phyloP scores from a whole-genome alignment of 2,888 invertebrate species.

The Euproctis similis region DNA sequence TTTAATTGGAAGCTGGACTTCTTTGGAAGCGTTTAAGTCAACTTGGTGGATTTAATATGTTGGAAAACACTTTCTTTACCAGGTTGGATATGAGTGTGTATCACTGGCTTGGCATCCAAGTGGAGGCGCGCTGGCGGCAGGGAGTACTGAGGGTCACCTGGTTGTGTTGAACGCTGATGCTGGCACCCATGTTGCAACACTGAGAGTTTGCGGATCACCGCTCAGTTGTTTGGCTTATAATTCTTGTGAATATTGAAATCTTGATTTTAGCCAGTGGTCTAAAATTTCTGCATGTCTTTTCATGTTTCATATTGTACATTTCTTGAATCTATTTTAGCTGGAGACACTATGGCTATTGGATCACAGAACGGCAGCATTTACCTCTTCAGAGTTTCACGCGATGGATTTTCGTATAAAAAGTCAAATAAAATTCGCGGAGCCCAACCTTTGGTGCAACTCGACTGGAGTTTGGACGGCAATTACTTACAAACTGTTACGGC shows the following conservation, averaged over 20 bases:
- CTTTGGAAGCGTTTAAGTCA: too few relatives aligned
- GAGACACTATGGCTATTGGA: conserved; percentile 90
- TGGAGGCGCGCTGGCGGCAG: conserved; percentile 90
- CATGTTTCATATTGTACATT: too few relatives aligned
- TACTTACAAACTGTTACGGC: conserved; percentile 92
- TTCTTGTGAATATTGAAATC: conserved; percentile 86
- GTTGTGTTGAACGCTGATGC: conserved; percentile 90
- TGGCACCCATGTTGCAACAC: conserved; percentile 88
- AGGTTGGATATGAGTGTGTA: conserved; percentile 91
- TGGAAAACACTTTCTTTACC: too few relatives aligned
- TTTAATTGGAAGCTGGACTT: too few relatives aligned
- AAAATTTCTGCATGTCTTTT: too few relatives aligned
- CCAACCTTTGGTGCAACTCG: conserved; percentile 89
- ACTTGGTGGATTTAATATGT: too few relatives aligned
- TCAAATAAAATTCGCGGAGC: conserved; percentile 91
- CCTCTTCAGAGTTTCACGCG: conserved; percentile 86
- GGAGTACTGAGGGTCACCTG: conserved; percentile 92
- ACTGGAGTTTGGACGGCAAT: conserved; percentile 93
- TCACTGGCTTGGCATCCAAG: conserved; percentile 91
- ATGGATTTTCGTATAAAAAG: conserved; percentile 93
- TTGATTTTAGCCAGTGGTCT: too few relatives aligned
- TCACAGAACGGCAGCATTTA: conserved; percentile 89
- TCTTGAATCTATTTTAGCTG: too few relatives aligned
- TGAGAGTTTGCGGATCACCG: conserved; percentile 91
- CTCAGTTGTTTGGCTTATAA: conserved; percentile 91